A percentile compares a stretch with the other conserved stretches of the same genome.
These are phyloP conservation scores for Diaperis boleti DNA, from an alignment of 2,888 invertebrate genomes.

Conservation along the genomic window DNA sequence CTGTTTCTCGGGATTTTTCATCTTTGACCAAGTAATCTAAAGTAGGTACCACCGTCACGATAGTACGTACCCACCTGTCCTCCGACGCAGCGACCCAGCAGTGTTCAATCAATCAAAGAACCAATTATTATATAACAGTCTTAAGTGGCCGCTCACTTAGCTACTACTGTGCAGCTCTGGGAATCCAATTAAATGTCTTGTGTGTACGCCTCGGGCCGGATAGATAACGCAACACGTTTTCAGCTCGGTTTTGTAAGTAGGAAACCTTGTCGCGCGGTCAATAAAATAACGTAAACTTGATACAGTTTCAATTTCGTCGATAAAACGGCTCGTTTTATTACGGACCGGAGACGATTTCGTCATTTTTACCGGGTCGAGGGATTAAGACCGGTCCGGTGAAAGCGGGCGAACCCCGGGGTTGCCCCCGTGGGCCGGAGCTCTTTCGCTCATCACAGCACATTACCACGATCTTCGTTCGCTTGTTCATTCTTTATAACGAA, in stretches of 20 bases:
- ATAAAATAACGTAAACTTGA: conserved; percentile 43
- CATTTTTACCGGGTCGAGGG: conserved; percentile 26
- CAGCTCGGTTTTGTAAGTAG: conserved; percentile 49
- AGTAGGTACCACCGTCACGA: no score
- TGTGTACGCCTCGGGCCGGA: conserved; percentile 47
- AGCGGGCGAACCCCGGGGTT: no score
- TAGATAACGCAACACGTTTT: conserved; percentile 50
- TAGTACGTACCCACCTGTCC: no score
- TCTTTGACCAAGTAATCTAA: no score
- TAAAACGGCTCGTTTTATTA: conserved; percentile 34
- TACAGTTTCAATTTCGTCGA: conserved; percentile 42
- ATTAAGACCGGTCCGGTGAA: conserved; percentile 18
- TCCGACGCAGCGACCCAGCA: no score
- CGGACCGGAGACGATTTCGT: conserved; percentile 25
- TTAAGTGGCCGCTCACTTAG: conserved; percentile 54
- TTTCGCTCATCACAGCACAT: no score
- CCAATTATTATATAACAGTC: conserved; percentile 56
- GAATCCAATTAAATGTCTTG: conserved; percentile 53
- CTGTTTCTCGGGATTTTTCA: no score
- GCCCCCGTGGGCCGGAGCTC: no score
- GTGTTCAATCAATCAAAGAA: conserved; percentile 54
- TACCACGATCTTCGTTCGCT: no score
- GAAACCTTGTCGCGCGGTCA: conserved; percentile 47
- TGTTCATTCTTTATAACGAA: no score
- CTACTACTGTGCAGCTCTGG: conserved; percentile 51